phyloP scores from a whole-genome alignment of 92 coral and sea anemone genomes.

The Palythoa heliodiscus region DNA sequence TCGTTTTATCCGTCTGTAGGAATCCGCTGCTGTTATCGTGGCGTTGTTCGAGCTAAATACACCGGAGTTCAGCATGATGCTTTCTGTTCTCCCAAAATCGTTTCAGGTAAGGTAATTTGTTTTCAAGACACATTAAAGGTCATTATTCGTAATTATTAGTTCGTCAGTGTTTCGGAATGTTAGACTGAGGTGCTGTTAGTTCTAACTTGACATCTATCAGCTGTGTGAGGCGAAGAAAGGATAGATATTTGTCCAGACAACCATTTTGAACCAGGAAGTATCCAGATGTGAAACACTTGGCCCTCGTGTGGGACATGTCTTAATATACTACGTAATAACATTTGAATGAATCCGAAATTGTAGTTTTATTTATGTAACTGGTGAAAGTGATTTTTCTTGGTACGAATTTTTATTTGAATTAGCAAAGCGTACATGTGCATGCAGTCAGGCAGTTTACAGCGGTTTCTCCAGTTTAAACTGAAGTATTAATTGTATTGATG shows the following conservation, averaged over 20 bases:
- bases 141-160: not conserved
- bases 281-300: not conserved
- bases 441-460: too few relatives aligned
- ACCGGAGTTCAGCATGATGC: slow-evolving; percentile 98
- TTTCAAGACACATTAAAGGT: not conserved
- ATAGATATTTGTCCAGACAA: not conserved
- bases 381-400: not conserved
- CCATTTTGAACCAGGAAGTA: not conserved
- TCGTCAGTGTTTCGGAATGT: too few relatives aligned
- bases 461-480: too few relatives aligned
- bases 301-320: not conserved
- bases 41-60: slow-evolving; percentile 96
- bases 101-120: slow-evolving; percentile 78
- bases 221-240: too few relatives aligned
- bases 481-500: not conserved
- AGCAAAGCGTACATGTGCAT: too few relatives aligned
- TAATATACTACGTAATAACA: not conserved
- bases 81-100: slow-evolving; percentile 91
- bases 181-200: too few relatives aligned
- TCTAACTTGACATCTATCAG: too few relatives aligned
- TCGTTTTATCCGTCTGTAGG: slow-evolving; percentile 49
- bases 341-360: not conserved
- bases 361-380: not conserved
- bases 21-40: slow-evolving; percentile 95
- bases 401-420: too few relatives aligned